Evolutionary conservation across 2,113 vertebrate species (phyloP).

Genomic region (Antigone vipio): DNA sequence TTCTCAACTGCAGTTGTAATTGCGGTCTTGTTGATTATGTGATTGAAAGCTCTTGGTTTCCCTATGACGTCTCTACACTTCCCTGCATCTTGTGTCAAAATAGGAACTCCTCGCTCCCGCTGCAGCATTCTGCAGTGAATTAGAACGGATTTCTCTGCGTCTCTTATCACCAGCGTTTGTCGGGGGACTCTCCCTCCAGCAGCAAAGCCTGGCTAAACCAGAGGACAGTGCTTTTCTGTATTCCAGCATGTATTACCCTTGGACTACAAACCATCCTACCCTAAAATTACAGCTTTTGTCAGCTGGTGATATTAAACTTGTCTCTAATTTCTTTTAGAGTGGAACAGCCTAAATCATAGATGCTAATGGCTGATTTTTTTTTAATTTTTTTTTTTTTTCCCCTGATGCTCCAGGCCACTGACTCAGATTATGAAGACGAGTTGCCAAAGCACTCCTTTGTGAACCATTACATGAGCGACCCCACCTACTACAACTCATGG

Average conservation of each 20-base stretch:
- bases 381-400: not conserved
- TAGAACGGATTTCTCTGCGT: not conserved
- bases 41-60: not conserved
- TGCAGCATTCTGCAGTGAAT: not conserved
- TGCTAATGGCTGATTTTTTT: not conserved
- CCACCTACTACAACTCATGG: conserved; percentile 95
- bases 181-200: not conserved
- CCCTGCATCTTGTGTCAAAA: not conserved
- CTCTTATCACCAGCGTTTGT: not conserved
- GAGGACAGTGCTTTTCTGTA: not conserved
- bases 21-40: not conserved
- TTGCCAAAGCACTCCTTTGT: conserved; percentile 95
- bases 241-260: not conserved
- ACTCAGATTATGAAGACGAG: conserved; percentile 92
- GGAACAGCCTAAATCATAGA: not conserved
- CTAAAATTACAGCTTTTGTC: not conserved
- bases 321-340: not conserved
- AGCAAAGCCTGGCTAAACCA: not conserved
- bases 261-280: not conserved
- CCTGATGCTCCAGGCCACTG: conserved; percentile 76
- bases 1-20: not conserved
- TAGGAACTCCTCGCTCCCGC: not conserved
- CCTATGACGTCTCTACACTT: not conserved
- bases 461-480: conserved; percentile 98
- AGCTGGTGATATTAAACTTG: not conserved